Percentiles rank a stretch among this genome's conserved stretches.
Evolutionary conservation across 2,888 invertebrate genomes (phyloP).

Genomic region (Heliconius hortense): DNA sequence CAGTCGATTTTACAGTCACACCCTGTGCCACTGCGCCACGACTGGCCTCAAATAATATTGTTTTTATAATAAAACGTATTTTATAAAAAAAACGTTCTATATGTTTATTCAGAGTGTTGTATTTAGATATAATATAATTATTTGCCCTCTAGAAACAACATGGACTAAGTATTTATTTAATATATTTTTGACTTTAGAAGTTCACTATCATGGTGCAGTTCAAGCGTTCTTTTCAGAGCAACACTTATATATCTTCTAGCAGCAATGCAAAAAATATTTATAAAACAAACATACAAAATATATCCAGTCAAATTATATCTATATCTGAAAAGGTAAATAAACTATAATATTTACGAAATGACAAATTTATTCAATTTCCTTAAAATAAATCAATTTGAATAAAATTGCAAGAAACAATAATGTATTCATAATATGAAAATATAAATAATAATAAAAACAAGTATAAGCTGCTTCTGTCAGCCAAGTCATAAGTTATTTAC

Average conservation of each 20-base stretch:
- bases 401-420: background rate
- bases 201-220: background rate
- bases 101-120: background rate
- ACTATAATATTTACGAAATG: background rate
- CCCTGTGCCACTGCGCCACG: too few relatives aligned
- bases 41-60: too few relatives aligned
- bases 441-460: slow-evolving; percentile 10
- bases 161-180: background rate
- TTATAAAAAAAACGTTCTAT: too few relatives aligned
- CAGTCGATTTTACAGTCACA: too few relatives aligned
- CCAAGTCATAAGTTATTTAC: slow-evolving; percentile 27
- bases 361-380: background rate
- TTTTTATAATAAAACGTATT: too few relatives aligned
- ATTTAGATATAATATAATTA: background rate
- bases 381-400: background rate
- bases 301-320: background rate
- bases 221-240: background rate
- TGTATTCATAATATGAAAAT: slow-evolving; percentile 1
- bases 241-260: background rate
- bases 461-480: slow-evolving; percentile 11
- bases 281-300: background rate
- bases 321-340: background rate
- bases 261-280: background rate
- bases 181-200: background rate
- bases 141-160: background rate